These are phyloP conservation scores for Semaprochilodus insignis DNA, from an alignment of 2,797 vertebrate species.

Conservation along the genomic window DNA sequence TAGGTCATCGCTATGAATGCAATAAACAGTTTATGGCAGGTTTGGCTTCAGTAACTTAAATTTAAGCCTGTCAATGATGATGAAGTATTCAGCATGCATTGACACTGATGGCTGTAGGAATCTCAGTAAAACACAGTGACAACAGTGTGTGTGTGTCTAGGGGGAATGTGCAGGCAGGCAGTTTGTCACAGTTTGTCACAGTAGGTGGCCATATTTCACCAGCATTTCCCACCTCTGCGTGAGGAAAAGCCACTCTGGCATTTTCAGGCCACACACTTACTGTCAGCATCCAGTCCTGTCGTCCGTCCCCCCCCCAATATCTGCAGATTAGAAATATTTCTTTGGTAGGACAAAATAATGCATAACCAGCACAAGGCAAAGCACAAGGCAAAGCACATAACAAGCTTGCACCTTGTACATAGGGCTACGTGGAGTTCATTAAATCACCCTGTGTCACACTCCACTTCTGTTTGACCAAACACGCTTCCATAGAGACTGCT, in stretches of 20 bases:
- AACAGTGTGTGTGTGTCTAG: neutral
- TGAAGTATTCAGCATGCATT: neutral
- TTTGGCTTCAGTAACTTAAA: too few species aligned
- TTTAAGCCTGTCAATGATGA: neutral
- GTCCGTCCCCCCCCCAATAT: too few species aligned
- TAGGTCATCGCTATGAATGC: too few species aligned
- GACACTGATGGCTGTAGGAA: neutral
- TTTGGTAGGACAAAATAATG: neutral
- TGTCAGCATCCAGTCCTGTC: neutral
- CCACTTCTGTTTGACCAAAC: constrained; percentile 17
- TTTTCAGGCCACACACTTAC: neutral
- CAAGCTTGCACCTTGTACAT: neutral
- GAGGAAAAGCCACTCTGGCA: constrained; percentile 29
- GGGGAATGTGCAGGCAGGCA: constrained; percentile 49
- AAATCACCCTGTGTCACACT: neutral
- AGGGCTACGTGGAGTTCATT: neutral
- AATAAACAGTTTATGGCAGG: too few species aligned
- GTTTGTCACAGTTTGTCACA: constrained; percentile 23
- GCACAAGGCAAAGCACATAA: neutral
- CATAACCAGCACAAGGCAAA: neutral
- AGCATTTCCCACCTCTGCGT: constrained; percentile 50
- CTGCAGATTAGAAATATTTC: neutral
- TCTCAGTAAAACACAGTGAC: neutral
- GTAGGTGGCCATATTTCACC: constrained; percentile 56
- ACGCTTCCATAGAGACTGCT: constrained; percentile 17